These are phyloP conservation scores for Xanthia icteritia DNA, from an alignment of 2,888 invertebrate species.

Conservation along the genomic window DNA sequence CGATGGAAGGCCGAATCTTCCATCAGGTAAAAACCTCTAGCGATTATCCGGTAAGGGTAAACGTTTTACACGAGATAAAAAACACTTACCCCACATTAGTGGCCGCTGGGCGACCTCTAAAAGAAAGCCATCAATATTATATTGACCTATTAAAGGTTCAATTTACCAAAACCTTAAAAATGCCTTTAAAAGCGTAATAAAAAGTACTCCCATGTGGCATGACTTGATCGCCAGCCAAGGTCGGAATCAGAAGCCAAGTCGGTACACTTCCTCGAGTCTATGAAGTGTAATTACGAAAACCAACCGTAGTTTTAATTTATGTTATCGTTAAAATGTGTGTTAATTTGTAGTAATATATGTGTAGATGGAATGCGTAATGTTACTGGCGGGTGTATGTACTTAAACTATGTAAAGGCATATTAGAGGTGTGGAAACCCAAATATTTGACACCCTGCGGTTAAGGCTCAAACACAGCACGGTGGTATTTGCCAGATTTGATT, in stretches of 20 bases:
- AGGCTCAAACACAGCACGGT: background rate
- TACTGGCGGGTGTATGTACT: conserved; percentile 2
- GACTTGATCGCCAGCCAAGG: conserved; percentile 56
- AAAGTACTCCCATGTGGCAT: conserved; percentile 43
- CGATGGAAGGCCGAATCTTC: background rate
- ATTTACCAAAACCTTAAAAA: conserved; percentile 40
- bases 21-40: background rate
- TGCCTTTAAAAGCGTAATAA: conserved; percentile 30
- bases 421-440: background rate
- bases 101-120: conserved; percentile 3
- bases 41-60: background rate
- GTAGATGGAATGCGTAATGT: conserved; percentile 32
- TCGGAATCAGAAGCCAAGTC: conserved; percentile 50
- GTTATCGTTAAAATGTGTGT: conserved; percentile 41
- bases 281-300: conserved; percentile 45
- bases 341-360: conserved; percentile 47
- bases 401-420: conserved; percentile 14
- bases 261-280: conserved; percentile 45
- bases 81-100: conserved; percentile 22
- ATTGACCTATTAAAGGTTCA: conserved; percentile 34
- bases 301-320: conserved; percentile 37
- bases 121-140: conserved; percentile 33
- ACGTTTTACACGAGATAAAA: conserved; percentile 21
- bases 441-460: conserved; percentile 4
- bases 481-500: background rate